A percentile compares a stretch with the other conserved stretches of the same genome.
Conservation (phyloP, 2,888 invertebrate species). For the Glomeris marginata region DNA sequence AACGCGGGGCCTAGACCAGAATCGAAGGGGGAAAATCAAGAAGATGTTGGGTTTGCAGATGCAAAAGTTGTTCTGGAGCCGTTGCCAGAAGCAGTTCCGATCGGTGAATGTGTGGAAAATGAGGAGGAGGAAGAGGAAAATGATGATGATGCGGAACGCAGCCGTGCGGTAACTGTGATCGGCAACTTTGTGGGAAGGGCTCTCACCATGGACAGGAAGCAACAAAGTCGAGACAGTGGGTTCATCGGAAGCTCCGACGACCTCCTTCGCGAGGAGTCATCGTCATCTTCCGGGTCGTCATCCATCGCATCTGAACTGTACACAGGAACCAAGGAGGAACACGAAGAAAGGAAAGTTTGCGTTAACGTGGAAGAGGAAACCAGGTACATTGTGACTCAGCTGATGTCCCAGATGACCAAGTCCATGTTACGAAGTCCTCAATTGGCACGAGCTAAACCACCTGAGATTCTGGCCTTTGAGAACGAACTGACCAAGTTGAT, state of each 20-base stretch:
- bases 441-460: slow-evolving; percentile 46
- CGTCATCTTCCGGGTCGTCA: too few relatives aligned
- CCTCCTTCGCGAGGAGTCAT: slow-evolving; percentile 35
- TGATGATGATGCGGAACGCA: too few relatives aligned
- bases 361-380: slow-evolving; percentile 18
- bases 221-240: slow-evolving; percentile 72
- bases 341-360: slow-evolving; percentile 11
- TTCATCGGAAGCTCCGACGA: slow-evolving; percentile 81
- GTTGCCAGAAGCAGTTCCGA: slow-evolving; percentile 12
- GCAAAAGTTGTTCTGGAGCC: slow-evolving; percentile 14
- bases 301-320: background rate
- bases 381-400: slow-evolving; percentile 18
- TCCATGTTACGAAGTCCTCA: slow-evolving; percentile 18
- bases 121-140: slow-evolving; percentile 20
- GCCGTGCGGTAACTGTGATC: slow-evolving; percentile 27
- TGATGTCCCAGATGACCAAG: slow-evolving; percentile 18
- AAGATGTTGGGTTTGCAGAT: slow-evolving; percentile 8
- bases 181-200: slow-evolving; percentile 2
- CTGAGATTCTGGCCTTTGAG: slow-evolving; percentile 75
- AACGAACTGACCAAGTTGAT: slow-evolving; percentile 74
- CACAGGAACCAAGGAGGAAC: slow-evolving; percentile 32
- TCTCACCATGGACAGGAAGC: slow-evolving; percentile 40
- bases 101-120: background rate
- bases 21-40: slow-evolving; percentile 39
- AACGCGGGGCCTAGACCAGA: slow-evolving; percentile 21